Percentiles rank a stretch among this genome's conserved stretches.
phyloP scores from a whole-genome alignment of 2,113 vertebrate species.

The Calyptomena viridis region DNA sequence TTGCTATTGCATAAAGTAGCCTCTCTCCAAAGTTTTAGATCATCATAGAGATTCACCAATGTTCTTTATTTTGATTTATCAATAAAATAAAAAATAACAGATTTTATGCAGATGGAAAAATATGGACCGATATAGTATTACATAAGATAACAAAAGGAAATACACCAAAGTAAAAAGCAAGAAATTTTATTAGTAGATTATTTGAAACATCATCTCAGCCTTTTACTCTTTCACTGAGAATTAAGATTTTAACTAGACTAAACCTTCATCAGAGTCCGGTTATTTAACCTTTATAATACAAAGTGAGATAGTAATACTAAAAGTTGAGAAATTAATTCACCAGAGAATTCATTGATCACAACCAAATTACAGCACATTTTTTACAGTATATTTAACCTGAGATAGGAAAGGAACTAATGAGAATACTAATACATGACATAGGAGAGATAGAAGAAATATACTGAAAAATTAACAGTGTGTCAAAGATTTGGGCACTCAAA shows the following conservation, averaged over 20 bases:
- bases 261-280: neutral
- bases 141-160: neutral
- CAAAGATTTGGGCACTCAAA: neutral
- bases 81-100: neutral
- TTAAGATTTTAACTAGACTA: neutral
- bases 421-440: neutral
- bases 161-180: neutral
- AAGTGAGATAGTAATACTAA: neutral
- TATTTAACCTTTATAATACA: neutral
- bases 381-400: neutral
- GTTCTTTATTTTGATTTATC: neutral
- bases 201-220: neutral
- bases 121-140: neutral
- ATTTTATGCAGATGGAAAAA: neutral
- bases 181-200: neutral
- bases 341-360: neutral
- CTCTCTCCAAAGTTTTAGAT: neutral
- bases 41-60: neutral
- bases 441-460: neutral
- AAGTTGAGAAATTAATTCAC: neutral
- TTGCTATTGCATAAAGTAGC: neutral
- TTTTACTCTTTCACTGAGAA: neutral
- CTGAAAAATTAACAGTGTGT: neutral
- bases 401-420: neutral
- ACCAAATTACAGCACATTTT: neutral